Conservation (phyloP, 2,888 invertebrate species). For the Lacanobia oleracea region DNA sequence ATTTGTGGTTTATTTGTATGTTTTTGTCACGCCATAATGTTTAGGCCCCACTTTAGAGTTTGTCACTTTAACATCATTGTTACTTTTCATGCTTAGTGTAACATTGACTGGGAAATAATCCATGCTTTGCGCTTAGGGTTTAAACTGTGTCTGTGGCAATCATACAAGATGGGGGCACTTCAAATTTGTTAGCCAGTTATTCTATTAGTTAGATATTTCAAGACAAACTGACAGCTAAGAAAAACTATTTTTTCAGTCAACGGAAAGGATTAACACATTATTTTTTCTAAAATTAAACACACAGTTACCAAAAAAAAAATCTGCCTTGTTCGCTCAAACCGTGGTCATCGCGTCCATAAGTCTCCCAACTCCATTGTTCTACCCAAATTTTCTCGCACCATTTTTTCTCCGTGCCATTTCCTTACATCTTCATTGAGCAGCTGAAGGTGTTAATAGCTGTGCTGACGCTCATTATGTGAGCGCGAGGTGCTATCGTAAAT, state of each 20-base stretch:
- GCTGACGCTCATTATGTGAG: slow-evolving; percentile 85
- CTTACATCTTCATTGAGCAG: slow-evolving; percentile 83
- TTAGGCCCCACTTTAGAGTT: background rate
- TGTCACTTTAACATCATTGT: background rate
- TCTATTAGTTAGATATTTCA: background rate
- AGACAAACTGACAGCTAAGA: background rate
- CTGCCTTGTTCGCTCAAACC: background rate
- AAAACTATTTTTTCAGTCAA: too few species aligned
- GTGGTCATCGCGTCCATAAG: slow-evolving; percentile 3
- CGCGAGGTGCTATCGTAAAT: slow-evolving; percentile 86
- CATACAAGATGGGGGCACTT: background rate
- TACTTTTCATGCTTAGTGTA: background rate
- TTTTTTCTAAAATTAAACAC: too few species aligned
- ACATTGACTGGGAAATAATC: background rate
- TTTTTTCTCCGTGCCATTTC: slow-evolving; percentile 37
- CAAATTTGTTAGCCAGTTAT: background rate
- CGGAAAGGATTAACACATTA: too few species aligned
- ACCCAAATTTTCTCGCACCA: slow-evolving; percentile 12
- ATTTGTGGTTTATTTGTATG: slow-evolving; percentile 36
- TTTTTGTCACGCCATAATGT: slow-evolving; percentile 30
- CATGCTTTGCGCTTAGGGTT: background rate
- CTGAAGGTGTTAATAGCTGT: slow-evolving; percentile 87
- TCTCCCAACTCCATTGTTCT: slow-evolving; percentile 24
- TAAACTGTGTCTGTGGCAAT: background rate
- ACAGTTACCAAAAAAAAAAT: too few species aligned